These are phyloP conservation scores for Gymnothorax reevesii DNA, from an alignment of 2,797 vertebrate species.

Conservation along the genomic window DNA sequence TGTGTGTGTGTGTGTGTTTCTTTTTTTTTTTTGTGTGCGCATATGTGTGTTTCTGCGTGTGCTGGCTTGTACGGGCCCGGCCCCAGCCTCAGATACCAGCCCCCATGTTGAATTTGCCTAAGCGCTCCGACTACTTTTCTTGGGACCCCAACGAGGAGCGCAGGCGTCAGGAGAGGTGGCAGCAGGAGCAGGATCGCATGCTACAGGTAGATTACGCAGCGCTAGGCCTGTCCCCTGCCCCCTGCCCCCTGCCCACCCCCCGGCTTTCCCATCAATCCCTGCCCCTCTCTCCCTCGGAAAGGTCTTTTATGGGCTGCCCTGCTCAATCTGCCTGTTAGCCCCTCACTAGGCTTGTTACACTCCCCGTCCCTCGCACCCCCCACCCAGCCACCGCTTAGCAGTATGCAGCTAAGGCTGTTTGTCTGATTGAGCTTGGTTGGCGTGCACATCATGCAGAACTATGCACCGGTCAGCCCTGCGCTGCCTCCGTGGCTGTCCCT, in stretches of 20 bases:
- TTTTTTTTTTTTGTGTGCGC: background rate
- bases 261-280: background rate
- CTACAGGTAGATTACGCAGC: slow-evolving; percentile 83
- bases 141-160: slow-evolving; percentile 97
- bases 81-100: slow-evolving; percentile 68
- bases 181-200: slow-evolving; percentile 91
- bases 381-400: background rate
- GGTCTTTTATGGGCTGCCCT: background rate
- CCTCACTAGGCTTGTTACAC: background rate
- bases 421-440: background rate
- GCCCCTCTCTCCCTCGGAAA: slow-evolving; percentile 17
- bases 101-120: slow-evolving; percentile 71
- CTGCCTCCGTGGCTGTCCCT: background rate
- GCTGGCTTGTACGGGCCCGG: slow-evolving; percentile 39
- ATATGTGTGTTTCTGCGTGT: slow-evolving; percentile 41
- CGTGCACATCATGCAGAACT: background rate
- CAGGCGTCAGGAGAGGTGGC: slow-evolving; percentile 93
- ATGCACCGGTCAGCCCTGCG: background rate
- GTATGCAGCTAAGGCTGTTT: background rate
- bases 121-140: slow-evolving; percentile 85
- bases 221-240: slow-evolving; percentile 14
- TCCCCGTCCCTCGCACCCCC: background rate
- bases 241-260: too few relatives aligned
- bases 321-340: background rate
- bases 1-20: slow-evolving; percentile 33